Conservation (phyloP, 2,797 vertebrate species). For the Xenops minutus region DNA sequence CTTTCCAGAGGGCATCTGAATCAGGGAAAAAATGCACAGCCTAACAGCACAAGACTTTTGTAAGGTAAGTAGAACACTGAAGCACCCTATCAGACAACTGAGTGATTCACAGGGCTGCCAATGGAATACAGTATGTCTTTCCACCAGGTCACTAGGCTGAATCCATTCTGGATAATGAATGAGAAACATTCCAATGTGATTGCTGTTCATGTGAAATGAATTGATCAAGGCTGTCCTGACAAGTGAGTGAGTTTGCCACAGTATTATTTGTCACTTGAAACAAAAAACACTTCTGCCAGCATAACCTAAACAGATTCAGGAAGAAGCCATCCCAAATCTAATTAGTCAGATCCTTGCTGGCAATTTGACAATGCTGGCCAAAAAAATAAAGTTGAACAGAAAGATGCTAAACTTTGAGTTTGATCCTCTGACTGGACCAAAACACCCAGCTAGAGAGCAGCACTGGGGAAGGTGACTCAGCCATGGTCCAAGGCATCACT, state of each 20-base stretch:
- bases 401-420: not conserved
- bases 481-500: not conserved
- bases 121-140: not conserved
- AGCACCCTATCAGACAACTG: accelerated
- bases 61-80: not conserved
- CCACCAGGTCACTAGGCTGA: not conserved
- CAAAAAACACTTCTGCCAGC: not conserved
- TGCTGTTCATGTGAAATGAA: not conserved
- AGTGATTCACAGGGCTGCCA: not conserved
- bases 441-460: not conserved
- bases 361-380: not conserved
- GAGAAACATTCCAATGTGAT: not conserved
- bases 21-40: not conserved
- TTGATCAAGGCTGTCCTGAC: not conserved
- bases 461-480: not conserved
- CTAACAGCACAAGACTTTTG: not conserved
- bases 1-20: not conserved
- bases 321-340: not conserved
- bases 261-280: not conserved
- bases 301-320: not conserved
- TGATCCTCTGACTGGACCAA: not conserved
- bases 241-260: not conserved
- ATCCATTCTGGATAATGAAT: not conserved
- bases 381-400: not conserved
- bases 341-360: not conserved